These are phyloP conservation scores for Saguinus midas DNA, from an alignment of 2,113 vertebrate genomes.

Conservation along the genomic window DNA sequence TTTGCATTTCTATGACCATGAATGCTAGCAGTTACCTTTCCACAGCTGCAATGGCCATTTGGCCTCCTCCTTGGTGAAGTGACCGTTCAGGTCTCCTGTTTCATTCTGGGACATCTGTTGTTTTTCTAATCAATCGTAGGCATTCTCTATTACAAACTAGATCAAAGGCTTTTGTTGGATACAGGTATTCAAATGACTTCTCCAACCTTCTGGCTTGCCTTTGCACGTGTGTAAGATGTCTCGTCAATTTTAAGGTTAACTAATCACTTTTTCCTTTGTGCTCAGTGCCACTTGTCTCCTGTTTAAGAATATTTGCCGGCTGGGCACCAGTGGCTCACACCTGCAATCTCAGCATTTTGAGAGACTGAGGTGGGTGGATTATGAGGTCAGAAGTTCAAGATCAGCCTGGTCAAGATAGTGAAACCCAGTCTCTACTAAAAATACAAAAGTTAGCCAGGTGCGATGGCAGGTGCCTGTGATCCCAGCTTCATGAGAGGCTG, in stretches of 20 bases:
- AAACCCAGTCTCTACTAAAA: no score
- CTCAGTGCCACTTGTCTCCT: neutral
- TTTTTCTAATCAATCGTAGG: neutral
- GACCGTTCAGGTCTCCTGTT: neutral
- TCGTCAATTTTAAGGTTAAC: neutral
- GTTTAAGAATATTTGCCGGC: neutral
- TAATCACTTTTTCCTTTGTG: neutral
- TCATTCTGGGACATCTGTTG: neutral
- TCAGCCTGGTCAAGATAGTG: no score
- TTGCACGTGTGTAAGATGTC: fast-evolving
- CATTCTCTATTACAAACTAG: fast-evolving
- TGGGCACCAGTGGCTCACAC: no score
- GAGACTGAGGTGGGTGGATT: no score
- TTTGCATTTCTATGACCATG: neutral
- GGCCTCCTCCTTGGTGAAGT: neutral
- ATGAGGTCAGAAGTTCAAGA: no score
- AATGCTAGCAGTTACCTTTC: neutral
- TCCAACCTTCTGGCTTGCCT: fast-evolving
- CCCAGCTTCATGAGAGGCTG: no score
- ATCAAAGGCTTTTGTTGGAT: neutral
- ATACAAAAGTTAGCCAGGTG: no score
- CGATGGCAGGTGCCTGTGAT: no score
- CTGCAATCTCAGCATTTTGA: no score
- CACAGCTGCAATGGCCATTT: fast-evolving
- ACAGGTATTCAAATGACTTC: fast-evolving